Evolutionary conservation across 1,140 invertebrate species (phyloP), one percentile per base, ranked within the genome.

Genomic region (Ceratosolen solmsi): DNA sequence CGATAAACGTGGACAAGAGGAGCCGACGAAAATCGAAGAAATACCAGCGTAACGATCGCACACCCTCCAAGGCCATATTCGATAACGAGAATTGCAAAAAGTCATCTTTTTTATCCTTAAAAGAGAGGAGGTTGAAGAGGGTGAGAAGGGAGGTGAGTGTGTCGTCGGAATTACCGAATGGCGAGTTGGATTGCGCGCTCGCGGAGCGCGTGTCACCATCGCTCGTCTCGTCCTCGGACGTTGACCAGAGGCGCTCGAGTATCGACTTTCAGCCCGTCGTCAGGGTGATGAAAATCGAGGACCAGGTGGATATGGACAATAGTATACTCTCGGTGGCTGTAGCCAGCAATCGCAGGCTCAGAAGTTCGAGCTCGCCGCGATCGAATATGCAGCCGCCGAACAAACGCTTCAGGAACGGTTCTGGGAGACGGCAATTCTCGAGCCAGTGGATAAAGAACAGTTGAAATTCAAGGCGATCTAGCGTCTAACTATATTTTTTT

Each of bases 211-310:
- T 90, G 0, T 89, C 85, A 11, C 87, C 89, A 0, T 78, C 86
- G 1, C 79, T 87, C 0, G 56, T 87, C 22, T 78, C 87, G 0
- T 85, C 87, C 0, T 84, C 86, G 15, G 89, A 90, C 13, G 76
- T 91, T 8, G 86, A 90, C 54, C 88, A 91, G 33, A 87, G 90
- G 65, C 88, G 91, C 1, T 89, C 89, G 4, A 91, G 89, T 41
- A 91, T 91, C 3, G 91, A 92, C 20, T 92, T 91, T 78, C 91
- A 92, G 63, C 91, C 91, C 1, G 89, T 92, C 27, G 90, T 92
- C 33, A 88, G 90, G 46, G 89, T 91, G 75, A 91, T 90, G 89
- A 91, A 92, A 63, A 90, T 92, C 63, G 91, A 92, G 17, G 89
- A 91, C 36, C 89, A 89, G 63, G 89, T 91, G 7, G 91, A 92